Percentiles rank a stretch among this genome's conserved stretches.
Conservation (phyloP, 2,888 invertebrate genomes). For the Chalcosyrphus nemorum region DNA sequence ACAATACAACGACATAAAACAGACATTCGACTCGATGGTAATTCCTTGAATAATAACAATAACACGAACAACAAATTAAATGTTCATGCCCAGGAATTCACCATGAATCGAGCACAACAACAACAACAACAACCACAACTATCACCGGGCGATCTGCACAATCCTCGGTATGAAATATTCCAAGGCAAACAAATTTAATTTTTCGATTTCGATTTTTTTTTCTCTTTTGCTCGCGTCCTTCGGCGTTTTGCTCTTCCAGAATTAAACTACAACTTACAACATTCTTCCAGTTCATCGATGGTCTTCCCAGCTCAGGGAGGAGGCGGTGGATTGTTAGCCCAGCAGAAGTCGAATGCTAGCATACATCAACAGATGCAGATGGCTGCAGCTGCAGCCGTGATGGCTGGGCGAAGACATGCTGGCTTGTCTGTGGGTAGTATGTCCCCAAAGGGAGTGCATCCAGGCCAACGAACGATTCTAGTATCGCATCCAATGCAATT, state of each 20-base stretch:
- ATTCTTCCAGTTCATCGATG: conserved; percentile 82
- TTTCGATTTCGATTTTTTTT: conserved; percentile 71
- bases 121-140: conserved; percentile 60
- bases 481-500: conserved; percentile 81
- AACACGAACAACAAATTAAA: conserved; percentile 85
- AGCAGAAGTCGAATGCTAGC: conserved; percentile 84
- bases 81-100: conserved; percentile 95
- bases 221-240: conserved; percentile 44
- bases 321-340: conserved; percentile 78
- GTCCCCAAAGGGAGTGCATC: conserved; percentile 75
- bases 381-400: conserved; percentile 78
- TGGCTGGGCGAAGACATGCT: conserved; percentile 81
- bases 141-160: conserved; percentile 77
- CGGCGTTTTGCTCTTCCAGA: conserved; percentile 78
- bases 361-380: conserved; percentile 83
- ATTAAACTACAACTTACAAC: conserved; percentile 82
- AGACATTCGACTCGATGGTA: conserved; percentile 86
- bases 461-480: conserved; percentile 79
- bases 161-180: conserved; percentile 78
- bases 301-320: conserved; percentile 77
- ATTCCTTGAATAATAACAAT: conserved; percentile 79
- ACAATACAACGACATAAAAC: conserved; percentile 17
- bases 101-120: conserved; percentile 84
- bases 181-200: conserved; percentile 75
- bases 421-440: conserved; percentile 80